phyloP scores from a whole-genome alignment of 2,888 invertebrate species.

The Hermaeophaga mercurialis region DNA sequence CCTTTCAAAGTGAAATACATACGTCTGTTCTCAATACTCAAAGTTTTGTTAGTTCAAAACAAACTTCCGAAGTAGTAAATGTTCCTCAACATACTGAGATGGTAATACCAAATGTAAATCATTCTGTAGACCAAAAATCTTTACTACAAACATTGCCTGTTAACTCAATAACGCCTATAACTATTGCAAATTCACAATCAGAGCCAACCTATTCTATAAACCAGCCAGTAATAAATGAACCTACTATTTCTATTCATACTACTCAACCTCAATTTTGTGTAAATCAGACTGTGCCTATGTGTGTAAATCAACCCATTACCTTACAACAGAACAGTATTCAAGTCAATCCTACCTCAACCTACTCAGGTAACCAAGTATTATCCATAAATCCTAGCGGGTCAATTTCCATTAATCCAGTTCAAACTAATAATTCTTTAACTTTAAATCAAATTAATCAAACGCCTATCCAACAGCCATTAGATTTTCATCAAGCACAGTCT shows the following conservation, averaged over 20 bases:
- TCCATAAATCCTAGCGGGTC: conserved; percentile 35
- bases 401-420: conserved; percentile 35
- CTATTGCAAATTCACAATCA: conserved; percentile 32
- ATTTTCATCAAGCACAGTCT: conserved; percentile 48
- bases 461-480: conserved; percentile 42
- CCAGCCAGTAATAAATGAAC: conserved; percentile 37
- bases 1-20: conserved; percentile 54
- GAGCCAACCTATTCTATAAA: conserved; percentile 39
- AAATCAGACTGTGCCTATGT: conserved; percentile 47
- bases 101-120: conserved; percentile 35
- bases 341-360: conserved; percentile 32
- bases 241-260: conserved; percentile 36
- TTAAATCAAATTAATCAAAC: conserved; percentile 43
- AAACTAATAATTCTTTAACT: conserved; percentile 32
- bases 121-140: conserved; percentile 39
- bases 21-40: conserved; percentile 53
- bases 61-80: conserved; percentile 46
- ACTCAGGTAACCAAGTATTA: conserved; percentile 32
- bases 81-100: conserved; percentile 41
- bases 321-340: conserved; percentile 38
- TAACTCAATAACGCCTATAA: conserved; percentile 34
- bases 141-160: conserved; percentile 40
- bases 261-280: conserved; percentile 45
- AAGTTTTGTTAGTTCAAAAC: conserved; percentile 49
- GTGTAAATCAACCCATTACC: conserved; percentile 46